Evolutionary conservation across 35 echinoderm and acorn worm genomes (phyloP).

Genomic region (Diadema setosum): DNA sequence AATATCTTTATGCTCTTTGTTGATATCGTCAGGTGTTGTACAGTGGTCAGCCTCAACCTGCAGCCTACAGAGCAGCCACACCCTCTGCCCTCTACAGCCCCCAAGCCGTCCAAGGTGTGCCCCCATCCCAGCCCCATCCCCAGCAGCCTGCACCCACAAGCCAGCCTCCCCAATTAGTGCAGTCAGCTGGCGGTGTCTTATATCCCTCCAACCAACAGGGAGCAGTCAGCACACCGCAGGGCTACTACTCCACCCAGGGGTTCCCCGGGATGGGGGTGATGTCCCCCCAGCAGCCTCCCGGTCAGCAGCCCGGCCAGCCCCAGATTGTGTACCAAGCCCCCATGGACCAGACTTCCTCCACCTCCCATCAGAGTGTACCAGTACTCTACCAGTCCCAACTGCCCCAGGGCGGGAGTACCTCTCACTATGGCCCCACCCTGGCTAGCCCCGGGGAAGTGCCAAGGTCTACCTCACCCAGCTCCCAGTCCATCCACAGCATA

Average conservation of each 20-base stretch:
- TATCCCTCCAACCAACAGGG: slow-evolving; percentile 35
- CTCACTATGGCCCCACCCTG: slow-evolving; percentile 3
- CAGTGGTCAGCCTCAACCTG: not conserved
- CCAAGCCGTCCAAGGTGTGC: slow-evolving; percentile 18
- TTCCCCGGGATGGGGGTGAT: slow-evolving; percentile 4
- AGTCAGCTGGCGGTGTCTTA: slow-evolving; percentile 18
- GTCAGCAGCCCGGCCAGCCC: not conserved
- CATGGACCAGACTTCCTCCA: slow-evolving; percentile 9
- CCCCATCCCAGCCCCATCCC: not conserved
- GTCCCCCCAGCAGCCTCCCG: slow-evolving; percentile 7
- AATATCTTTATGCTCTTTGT: too few species aligned
- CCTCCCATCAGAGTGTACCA: slow-evolving; percentile 41
- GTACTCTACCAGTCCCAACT: slow-evolving; percentile 41
- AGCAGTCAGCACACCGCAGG: not conserved
- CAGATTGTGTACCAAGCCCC: slow-evolving; percentile 36
- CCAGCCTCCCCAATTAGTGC: slow-evolving; percentile 12
- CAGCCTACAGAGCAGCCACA: not conserved
- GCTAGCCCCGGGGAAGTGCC: slow-evolving; percentile 12
- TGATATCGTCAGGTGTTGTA: slow-evolving; percentile 16
- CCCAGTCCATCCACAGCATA: not conserved
- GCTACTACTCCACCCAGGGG: slow-evolving; percentile 9
- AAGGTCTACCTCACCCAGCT: slow-evolving; percentile 40
- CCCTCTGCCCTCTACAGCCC: not conserved
- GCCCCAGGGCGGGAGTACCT: not conserved
- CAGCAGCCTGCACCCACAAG: not conserved